These are phyloP conservation scores for Aleiodes alternator DNA, from an alignment of 2,888 invertebrate genomes.

Conservation along the genomic window DNA sequence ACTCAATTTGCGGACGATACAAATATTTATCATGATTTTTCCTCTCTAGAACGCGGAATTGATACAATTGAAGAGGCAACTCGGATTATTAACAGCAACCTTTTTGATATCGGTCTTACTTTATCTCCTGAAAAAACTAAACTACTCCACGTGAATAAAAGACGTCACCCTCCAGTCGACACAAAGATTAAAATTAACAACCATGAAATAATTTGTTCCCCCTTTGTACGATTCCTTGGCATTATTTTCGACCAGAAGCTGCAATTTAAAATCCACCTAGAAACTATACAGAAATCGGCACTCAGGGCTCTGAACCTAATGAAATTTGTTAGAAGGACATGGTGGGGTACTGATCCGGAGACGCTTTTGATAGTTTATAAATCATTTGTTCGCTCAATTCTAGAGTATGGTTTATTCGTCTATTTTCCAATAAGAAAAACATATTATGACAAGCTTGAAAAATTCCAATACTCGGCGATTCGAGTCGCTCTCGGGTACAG, in stretches of 20 bases:
- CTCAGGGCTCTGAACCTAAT: not conserved
- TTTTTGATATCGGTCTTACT: not conserved
- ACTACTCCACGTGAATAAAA: slow-evolving; percentile 3
- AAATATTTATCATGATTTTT: not conserved
- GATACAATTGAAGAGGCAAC: not conserved
- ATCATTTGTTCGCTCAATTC: not conserved
- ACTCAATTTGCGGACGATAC: slow-evolving; percentile 13
- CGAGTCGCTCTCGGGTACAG: slow-evolving; percentile 1
- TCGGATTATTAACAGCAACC: not conserved
- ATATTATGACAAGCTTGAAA: not conserved
- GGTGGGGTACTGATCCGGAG: slow-evolving; percentile 12
- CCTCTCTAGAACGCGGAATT: not conserved
- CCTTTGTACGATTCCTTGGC: not conserved
- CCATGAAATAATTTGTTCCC: not conserved
- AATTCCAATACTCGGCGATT: not conserved
- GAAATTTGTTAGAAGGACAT: not conserved
- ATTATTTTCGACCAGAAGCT: slow-evolving; percentile 8
- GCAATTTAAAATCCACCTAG: not conserved
- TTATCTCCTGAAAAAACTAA: not conserved
- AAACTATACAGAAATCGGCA: not conserved
- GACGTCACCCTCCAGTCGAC: not conserved
- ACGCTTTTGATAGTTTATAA: not conserved
- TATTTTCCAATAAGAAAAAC: not conserved
- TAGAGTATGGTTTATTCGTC: not conserved
- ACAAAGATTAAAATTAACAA: not conserved